These are phyloP conservation scores for Agrypnus murinus DNA, from an alignment of 2,888 invertebrate genomes.

Conservation along the genomic window DNA sequence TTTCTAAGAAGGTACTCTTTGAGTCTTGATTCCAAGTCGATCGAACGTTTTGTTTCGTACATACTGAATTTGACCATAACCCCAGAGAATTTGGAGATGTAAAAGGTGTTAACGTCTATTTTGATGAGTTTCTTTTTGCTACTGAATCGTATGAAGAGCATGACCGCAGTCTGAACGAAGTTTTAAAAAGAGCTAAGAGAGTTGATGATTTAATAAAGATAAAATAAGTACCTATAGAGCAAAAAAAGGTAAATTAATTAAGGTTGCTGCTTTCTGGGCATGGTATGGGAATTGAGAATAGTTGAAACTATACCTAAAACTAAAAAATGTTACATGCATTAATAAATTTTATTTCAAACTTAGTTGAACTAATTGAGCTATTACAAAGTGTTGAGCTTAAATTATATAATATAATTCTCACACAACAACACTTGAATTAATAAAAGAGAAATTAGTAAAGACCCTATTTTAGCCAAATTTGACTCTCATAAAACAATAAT, in stretches of 20 bases:
- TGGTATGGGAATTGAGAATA: no score
- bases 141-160: constrained; percentile 53
- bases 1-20: no score
- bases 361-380: constrained; percentile 48
- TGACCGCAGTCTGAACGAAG: constrained; percentile 56
- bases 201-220: constrained; percentile 58
- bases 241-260: constrained; percentile 48
- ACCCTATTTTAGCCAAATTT: constrained; percentile 48
- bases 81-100: constrained; percentile 64
- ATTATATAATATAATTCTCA: no score
- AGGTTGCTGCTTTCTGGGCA: constrained; percentile 36
- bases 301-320: no score
- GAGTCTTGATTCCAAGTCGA: no score
- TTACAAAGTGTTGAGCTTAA: constrained; percentile 52
- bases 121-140: constrained; percentile 60
- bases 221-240: constrained; percentile 54
- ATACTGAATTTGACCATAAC: no score
- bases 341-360: constrained; percentile 50
- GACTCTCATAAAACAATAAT: constrained; percentile 40
- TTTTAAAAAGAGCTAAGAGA: constrained; percentile 54
- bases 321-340: constrained; percentile 54
- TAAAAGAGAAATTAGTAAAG: constrained; percentile 46
- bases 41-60: no score
- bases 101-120: constrained; percentile 60
- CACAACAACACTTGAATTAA: no score